Conservation (phyloP, 2,888 invertebrate species). For the Rhogogaster chlorosoma region DNA sequence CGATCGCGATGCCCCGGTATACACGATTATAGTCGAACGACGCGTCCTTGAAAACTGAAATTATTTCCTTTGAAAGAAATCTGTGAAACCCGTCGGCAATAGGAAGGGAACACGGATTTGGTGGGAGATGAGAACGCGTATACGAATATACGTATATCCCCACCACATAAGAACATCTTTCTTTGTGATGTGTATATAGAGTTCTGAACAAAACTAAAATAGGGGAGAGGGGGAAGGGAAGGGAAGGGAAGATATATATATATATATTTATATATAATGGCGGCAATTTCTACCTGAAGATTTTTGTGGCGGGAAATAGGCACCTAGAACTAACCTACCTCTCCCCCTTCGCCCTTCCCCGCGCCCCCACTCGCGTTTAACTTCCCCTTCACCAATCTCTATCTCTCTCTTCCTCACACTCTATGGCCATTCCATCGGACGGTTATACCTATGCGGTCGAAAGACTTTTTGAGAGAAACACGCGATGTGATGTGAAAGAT, state of each 20-base stretch:
- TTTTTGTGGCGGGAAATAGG: conserved; percentile 76
- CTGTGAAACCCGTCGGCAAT: conserved; percentile 67
- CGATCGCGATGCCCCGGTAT: background rate
- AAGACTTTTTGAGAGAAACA: background rate
- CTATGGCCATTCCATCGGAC: too few relatives aligned
- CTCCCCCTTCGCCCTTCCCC: too few relatives aligned
- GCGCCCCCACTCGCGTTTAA: too few relatives aligned
- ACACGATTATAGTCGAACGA: conserved; percentile 43
- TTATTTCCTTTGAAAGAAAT: conserved; percentile 78
- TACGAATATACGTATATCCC: conserved; percentile 39
- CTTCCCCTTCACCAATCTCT: too few relatives aligned
- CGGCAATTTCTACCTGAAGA: conserved; percentile 75
- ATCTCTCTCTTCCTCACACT: too few relatives aligned
- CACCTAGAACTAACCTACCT: background rate
- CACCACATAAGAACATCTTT: background rate
- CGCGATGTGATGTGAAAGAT: background rate
- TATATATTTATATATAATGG: too few relatives aligned
- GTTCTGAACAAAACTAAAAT: background rate
- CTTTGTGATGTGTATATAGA: conserved; percentile 3
- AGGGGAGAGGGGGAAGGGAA: background rate
- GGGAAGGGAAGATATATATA: too few relatives aligned
- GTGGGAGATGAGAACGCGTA: conserved; percentile 56
- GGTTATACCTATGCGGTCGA: too few relatives aligned
- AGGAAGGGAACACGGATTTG: background rate
- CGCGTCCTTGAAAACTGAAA: conserved; percentile 77